Conservation (phyloP, 2,113 vertebrate species). For the Patagioenas fasciata region DNA sequence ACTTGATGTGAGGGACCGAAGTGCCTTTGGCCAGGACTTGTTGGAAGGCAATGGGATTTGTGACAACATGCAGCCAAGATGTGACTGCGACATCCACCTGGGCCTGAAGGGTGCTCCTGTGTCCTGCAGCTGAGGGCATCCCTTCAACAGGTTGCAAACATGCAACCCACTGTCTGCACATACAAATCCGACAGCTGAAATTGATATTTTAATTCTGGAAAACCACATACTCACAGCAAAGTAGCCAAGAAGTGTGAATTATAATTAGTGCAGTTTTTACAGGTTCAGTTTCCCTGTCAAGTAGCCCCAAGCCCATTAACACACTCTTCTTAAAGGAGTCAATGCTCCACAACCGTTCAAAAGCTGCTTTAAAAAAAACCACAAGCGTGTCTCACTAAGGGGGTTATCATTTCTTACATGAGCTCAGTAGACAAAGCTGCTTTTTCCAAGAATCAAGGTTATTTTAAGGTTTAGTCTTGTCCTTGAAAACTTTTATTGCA, state of each 20-base stretch:
- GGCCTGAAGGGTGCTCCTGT: neutral
- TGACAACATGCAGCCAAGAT: neutral
- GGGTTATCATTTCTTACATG: neutral
- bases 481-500: neutral
- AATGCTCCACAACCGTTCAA: neutral
- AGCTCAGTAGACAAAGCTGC: neutral
- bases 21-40: neutral
- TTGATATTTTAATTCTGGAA: neutral
- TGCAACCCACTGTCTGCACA: fast-evolving
- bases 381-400: neutral
- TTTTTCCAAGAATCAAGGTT: neutral
- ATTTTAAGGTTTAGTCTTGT: neutral
- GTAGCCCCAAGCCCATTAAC: neutral
- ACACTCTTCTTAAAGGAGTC: neutral
- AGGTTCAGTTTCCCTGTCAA: neutral
- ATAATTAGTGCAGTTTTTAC: neutral
- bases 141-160: neutral
- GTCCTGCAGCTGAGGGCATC: neutral
- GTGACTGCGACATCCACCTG: neutral
- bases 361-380: neutral
- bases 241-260: neutral
- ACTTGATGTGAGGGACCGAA: neutral
- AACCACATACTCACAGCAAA: neutral
- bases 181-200: neutral
- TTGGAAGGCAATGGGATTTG: fast-evolving